Percentiles rank a stretch among this genome's conserved stretches.
These are phyloP conservation scores for Tricholaema leucomelas DNA, from an alignment of 2,113 vertebrate species.

Conservation along the genomic window DNA sequence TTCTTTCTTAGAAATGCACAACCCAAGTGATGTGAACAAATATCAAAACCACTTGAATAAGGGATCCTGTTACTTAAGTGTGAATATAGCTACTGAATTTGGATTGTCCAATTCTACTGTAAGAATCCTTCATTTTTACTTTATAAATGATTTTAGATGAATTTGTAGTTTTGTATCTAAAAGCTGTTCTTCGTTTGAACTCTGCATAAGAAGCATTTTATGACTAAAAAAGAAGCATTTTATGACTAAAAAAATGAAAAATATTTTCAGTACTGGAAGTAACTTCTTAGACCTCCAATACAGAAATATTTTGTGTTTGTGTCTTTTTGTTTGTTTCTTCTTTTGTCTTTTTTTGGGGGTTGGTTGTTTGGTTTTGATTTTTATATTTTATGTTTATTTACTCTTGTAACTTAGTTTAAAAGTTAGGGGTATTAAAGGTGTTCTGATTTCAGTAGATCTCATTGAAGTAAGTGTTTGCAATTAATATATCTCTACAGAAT, in stretches of 20 bases:
- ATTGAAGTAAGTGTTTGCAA: background rate
- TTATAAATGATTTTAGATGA: background rate
- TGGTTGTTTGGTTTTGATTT: no score
- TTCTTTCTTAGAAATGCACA: background rate
- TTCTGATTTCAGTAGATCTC: background rate
- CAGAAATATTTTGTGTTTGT: background rate
- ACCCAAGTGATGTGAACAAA: fast-evolving
- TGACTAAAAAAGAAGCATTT: background rate
- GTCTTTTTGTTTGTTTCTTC: background rate
- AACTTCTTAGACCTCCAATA: background rate
- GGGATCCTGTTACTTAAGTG: background rate
- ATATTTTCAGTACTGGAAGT: background rate
- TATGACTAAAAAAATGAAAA: background rate
- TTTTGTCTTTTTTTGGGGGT: no score
- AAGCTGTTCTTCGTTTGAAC: background rate
- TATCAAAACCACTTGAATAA: background rate
- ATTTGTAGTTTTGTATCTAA: background rate
- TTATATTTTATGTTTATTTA: background rate
- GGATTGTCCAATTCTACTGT: background rate
- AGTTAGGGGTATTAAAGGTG: background rate
- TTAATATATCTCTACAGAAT: background rate
- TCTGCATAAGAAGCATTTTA: background rate
- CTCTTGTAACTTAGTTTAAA: background rate
- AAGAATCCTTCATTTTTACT: background rate
- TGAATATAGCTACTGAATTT: background rate